Base-by-base conservation (phyloP, 2,888 invertebrate species). In the Pseudanteris insignis region DNA sequence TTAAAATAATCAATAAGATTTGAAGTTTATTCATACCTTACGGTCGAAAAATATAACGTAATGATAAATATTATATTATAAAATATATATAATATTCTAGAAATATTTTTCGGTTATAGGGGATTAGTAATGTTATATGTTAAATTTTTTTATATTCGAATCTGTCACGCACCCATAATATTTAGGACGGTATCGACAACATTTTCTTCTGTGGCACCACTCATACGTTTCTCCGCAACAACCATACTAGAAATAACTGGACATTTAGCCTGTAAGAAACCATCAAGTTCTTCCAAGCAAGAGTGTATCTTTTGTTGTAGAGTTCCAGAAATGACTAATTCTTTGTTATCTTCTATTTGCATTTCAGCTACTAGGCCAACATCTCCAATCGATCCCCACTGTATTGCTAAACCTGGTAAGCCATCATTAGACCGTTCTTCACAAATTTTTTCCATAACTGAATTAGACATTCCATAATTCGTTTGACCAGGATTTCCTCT, bases 261-360 rank as follows among this genome's bases (percentile, higher is more conserved):
- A 0, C 83, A 79, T 2, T 80, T 73, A 3, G 74, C 77, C 60
- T 88, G 88, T 46, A 98, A 81, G 79, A 97, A 86, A 26, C 81
- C 82, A 72, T 91, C 89, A 15, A 96, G 80, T 1, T 89, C 85
- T 2, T 86, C 82, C 8, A 96, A 82, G 74, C 94, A 95, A 0
- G 92, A 93, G 0, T 87, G 85, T 70, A 96, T 91, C 66, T 88
- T 86, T 77, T 96, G 96, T 58, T 92, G 94, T 1, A 93, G 81
- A 0, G 94, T 94, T 7, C 95, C 95, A 40, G 86, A 86, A 29
- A 89, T 89, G 60, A 88, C 86, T 18, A 89, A 78, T 64, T 88
- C 88, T 13, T 86, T 84, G 62, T 88, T 85, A 1, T 88, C 86
- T 54, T 89, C 88, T 6, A 4, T 3, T 64, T 86, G 84, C 86